Base-by-base conservation (phyloP, 2,888 invertebrate species). In the Nowickia ferox region DNA sequence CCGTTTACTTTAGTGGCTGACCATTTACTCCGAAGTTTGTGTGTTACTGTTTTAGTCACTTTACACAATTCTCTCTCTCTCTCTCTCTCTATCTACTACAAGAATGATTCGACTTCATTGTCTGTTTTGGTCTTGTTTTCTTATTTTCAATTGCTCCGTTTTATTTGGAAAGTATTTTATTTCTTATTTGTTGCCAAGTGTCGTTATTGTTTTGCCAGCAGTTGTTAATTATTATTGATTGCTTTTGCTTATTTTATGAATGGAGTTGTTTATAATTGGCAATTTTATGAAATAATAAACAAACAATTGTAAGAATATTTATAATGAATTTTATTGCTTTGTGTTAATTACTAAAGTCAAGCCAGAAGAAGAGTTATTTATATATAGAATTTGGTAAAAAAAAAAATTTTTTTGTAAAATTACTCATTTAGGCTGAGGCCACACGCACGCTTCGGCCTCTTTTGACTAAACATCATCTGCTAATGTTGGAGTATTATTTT, bases 211-310 rank as follows among this genome's bases (percentile, higher is more conserved):
- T 77, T 71, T 65, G 65, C 63, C 30, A 65, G 61, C 22, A 30
- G 11, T 77, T 72, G 17, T 72, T 80, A 84, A 84, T 80, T 80
- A 76, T 84, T 79, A 84, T 80, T 84, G 84, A 76, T 84, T 71
- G 51, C 10, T 40, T 59, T 74, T 61, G 65, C 57, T 71, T 51
- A 42, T 63, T 68, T 44, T 63, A 38, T 38, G 8, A 38, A 68
- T 69, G 8, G 30, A 65, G 59, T 80, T 38, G 69, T 9, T 76
- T 68, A 51, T 79, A 78, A 84, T 75, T 75, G 68, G 30, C 65
- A 55, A 30, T 65, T 46, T 44, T 44, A 19, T 17, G 44, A 22
- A 15, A 55, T 44, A 22, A 38, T 17, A 66, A 17, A n/a, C n/a
- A n/a, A 17, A 76, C 44, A 48, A 42, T 72, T 40, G 66, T 22